These are phyloP conservation scores for Phortica okadai DNA, from an alignment of 2,888 invertebrate genomes.

Conservation along the genomic window DNA sequence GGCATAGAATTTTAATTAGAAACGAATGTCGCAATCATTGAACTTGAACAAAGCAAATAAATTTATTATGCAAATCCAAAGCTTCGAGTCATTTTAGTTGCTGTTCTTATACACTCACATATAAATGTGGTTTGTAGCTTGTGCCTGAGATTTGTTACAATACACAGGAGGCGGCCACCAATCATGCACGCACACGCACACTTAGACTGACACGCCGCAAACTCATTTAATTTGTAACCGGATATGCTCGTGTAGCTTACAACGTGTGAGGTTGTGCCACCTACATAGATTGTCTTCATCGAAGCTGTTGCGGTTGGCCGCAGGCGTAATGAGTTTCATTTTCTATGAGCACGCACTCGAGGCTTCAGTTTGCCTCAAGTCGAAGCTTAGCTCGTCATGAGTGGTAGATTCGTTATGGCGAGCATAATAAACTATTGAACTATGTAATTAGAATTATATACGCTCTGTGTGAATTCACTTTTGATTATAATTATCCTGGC, in stretches of 20 bases:
- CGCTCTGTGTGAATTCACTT: neutral
- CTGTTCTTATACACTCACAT: neutral
- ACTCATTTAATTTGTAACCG: constrained; percentile 44
- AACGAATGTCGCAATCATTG: constrained; percentile 56
- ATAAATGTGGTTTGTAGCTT: constrained; percentile 4
- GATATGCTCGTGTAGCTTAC: constrained; percentile 23
- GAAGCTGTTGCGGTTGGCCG: constrained; percentile 36
- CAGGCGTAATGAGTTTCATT: constrained; percentile 44
- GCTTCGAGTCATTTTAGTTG: neutral
- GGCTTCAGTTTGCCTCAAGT: neutral
- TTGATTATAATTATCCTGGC: neutral
- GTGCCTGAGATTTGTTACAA: constrained; percentile 15
- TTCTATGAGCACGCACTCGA: neutral
- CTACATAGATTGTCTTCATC: neutral
- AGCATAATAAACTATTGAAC: constrained; percentile 8
- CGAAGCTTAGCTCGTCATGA: neutral
- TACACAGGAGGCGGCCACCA: neutral
- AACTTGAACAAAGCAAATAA: constrained; percentile 35
- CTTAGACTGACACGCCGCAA: constrained; percentile 10
- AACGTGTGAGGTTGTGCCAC: neutral
- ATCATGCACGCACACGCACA: neutral
- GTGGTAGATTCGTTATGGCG: neutral
- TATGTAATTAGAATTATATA: constrained; percentile 17
- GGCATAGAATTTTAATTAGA: constrained; percentile 62
- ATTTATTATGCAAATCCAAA: neutral